These are phyloP conservation scores for Drosophila funebris DNA, from an alignment of 1,140 invertebrate genomes.

Conservation along the genomic window DNA sequence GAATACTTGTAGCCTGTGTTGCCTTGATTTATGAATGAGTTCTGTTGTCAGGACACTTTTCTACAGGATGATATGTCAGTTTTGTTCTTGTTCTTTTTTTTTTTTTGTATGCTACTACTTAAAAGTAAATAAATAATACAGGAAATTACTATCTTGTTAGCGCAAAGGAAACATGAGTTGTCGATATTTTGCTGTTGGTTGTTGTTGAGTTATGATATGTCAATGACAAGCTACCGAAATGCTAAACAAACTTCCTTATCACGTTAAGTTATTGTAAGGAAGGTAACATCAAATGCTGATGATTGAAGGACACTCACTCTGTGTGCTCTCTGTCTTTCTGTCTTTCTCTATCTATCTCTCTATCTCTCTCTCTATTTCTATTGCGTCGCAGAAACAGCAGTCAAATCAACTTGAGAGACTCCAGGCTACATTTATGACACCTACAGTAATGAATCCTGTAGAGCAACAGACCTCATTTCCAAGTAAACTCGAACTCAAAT, in stretches of 20 bases:
- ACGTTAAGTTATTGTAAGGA: neutral
- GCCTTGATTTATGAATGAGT: constrained; percentile 77
- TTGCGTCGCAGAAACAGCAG: constrained; percentile 48
- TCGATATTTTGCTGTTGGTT: too few relatives aligned
- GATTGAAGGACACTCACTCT: neutral
- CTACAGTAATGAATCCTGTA: constrained; percentile 49
- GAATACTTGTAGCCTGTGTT: constrained; percentile 52
- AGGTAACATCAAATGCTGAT: constrained; percentile 8
- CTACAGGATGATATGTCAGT: constrained; percentile 53
- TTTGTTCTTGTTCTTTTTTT: constrained; percentile 35
- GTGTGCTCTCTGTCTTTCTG: neutral
- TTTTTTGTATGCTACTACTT: constrained; percentile 51
- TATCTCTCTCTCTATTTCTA: neutral
- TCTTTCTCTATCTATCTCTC: neutral
- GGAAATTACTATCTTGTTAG: constrained; percentile 62
- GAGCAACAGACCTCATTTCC: constrained; percentile 52
- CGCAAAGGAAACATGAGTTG: constrained; percentile 59
- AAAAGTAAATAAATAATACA: constrained; percentile 74
- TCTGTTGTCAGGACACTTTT: constrained; percentile 65
- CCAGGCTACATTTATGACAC: constrained; percentile 61
- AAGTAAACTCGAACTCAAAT: constrained; percentile 28
- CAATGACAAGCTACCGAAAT: constrained; percentile 42
- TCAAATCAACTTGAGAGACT: constrained; percentile 53
- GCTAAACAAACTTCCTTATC: constrained; percentile 14
- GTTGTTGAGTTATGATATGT: constrained; percentile 41